Evolutionary conservation across 1,140 invertebrate species (phyloP).

Genomic region (Himalopsyche phryganea): DNA sequence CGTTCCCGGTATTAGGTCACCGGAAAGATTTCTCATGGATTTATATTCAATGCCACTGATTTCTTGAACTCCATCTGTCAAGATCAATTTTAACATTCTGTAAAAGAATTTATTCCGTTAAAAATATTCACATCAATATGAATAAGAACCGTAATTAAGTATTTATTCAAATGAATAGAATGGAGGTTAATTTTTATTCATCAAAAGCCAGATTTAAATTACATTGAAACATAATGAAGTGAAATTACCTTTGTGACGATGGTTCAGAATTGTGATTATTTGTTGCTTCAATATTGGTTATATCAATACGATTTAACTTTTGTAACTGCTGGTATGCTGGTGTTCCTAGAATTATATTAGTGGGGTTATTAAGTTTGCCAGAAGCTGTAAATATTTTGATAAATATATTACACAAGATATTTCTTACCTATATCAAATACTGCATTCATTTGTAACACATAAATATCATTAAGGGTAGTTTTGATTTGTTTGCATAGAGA

Average conservation of each 20-base stretch:
- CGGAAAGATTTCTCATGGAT: constrained; percentile 58
- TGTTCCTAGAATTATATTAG: constrained; percentile 43
- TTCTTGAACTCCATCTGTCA: constrained; percentile 74
- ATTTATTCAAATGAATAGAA: background rate
- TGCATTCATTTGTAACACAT: constrained; percentile 46
- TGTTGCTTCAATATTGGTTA: constrained; percentile 47
- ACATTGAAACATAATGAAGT: background rate
- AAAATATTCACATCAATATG: background rate
- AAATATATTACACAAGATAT: no score
- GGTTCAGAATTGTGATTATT: constrained; percentile 44
- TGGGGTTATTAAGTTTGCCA: no score
- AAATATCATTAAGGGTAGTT: constrained; percentile 40
- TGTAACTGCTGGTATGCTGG: constrained; percentile 50
- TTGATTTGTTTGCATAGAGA: constrained; percentile 38
- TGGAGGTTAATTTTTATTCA: background rate
- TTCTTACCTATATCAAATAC: constrained; percentile 42
- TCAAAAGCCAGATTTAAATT: background rate
- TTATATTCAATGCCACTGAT: constrained; percentile 72
- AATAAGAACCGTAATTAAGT: background rate
- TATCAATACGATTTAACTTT: constrained; percentile 47
- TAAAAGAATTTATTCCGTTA: constrained; percentile 4
- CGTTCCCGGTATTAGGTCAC: constrained; percentile 60
- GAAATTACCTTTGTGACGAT: constrained; percentile 39
- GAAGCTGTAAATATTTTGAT: no score
- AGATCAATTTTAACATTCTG: constrained; percentile 67